These are phyloP conservation scores for Corydoras sp. DNA, from an alignment of 2,113 vertebrate genomes.

Conservation along the genomic window DNA sequence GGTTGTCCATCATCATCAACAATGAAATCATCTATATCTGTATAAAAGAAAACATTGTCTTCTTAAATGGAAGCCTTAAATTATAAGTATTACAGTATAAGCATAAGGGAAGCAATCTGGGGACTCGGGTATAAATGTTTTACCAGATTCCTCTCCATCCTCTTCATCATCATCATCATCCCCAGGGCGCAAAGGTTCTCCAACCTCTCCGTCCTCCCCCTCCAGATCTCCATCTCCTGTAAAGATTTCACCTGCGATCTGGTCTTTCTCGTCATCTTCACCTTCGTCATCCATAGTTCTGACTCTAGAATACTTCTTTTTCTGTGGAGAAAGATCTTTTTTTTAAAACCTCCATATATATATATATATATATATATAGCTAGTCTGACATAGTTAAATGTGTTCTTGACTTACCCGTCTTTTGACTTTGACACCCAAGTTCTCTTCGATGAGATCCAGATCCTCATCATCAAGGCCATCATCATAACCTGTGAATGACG, in stretches of 20 bases:
- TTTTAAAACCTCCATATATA: no score
- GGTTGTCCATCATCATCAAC: conserved; percentile 96
- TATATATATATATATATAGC: no score
- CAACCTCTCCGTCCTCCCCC: conserved; percentile 82
- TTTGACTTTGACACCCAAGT: conserved; percentile 97
- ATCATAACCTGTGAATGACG: conserved; percentile 72
- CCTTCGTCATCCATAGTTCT: conserved; percentile 93
- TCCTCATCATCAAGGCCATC: conserved; percentile 96
- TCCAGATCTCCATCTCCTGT: conserved; percentile 87
- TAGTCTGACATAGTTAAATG: background rate
- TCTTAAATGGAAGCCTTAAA: no score
- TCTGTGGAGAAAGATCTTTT: conserved; percentile 36
- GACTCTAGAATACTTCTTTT: conserved; percentile 93
- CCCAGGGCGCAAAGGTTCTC: conserved; percentile 68
- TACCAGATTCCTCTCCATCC: conserved; percentile 87
- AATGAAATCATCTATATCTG: conserved; percentile 96
- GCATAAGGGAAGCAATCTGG: background rate
- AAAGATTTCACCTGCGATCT: conserved; percentile 94
- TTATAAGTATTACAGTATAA: background rate
- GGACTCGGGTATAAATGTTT: background rate
- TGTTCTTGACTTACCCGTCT: conserved; percentile 72
- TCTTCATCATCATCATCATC: conserved; percentile 88
- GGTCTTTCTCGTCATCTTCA: conserved; percentile 92
- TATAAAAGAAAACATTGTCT: no score
- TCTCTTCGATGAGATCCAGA: conserved; percentile 96